Evolutionary conservation across 2,797 vertebrate genomes (phyloP), one percentile per base, ranked within the genome.

Genomic region (Salarias fasciatus): DNA sequence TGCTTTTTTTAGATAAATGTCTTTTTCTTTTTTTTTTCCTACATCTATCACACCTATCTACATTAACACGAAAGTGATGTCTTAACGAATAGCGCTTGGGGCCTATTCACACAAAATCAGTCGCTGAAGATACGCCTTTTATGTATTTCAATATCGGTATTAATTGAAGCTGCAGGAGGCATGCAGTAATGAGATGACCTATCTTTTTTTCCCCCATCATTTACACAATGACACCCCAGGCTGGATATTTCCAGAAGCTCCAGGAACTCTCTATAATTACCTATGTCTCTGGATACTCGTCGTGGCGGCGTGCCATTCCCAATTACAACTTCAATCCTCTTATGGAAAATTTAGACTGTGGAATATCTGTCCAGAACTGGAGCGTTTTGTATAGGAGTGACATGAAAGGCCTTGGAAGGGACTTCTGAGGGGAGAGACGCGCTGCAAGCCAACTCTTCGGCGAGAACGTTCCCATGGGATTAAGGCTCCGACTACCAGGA

Each of bases 401-500:
- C 46, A 58, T 64, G 65, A 79, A 80, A 84, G 72, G 51, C 49
- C 56, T 51, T 85, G 52, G 86, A 84, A 77, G 66, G 40, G 58
- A 67, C 54, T 64, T 86, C 63, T 78, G 58, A 84, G 65, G 54
- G 41, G 42, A 69, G 62, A 61, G 63, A 28, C 8, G 57, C 66
- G 75, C 56, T 64, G 76, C 80, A 81, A 80, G 68, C 71, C 58
- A 64, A 70, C 71, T 74, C 67, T 67, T 63, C 56, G 53, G 46
- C 57, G 70, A 58, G 61, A 82, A 81, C 74, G 52, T 71, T 85
- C 82, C 72, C 78, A 48, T 56, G 75, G 83, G 84, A 90, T 83
- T 76, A 75, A 63, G 72, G 65, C 77, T 77, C 51, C 60, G 71
- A 62, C 68, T 62, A 62, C 75, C n/a, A 37, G 71, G 62, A 80